A percentile compares a stretch with the other conserved stretches of the same genome.
phyloP scores from a whole-genome alignment of 2,797 vertebrate genomes.

The Micrastur ruficollis region DNA sequence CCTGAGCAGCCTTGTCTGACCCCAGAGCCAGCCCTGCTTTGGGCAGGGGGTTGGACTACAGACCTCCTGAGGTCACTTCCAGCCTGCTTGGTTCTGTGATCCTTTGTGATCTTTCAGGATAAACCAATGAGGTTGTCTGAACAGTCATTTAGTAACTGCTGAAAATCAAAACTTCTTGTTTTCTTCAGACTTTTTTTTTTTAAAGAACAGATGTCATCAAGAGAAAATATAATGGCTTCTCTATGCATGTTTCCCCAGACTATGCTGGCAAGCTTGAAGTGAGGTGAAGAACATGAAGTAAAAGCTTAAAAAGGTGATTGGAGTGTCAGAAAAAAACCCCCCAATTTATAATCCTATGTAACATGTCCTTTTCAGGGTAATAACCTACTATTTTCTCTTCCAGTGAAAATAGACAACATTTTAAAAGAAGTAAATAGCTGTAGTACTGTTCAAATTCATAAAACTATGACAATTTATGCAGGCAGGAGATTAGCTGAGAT shows the following conservation, averaged over 20 bases:
- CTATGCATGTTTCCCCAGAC: neutral
- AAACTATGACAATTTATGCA: neutral
- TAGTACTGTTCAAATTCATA: neutral
- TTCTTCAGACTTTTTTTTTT: neutral
- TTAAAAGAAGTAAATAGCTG: neutral
- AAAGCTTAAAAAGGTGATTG: neutral
- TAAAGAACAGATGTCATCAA: neutral
- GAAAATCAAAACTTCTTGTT: neutral
- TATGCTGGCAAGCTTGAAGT: neutral
- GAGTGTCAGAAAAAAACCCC: neutral
- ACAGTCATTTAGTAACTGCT: neutral
- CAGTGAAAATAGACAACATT: neutral
- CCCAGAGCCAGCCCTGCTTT: neutral
- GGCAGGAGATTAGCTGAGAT: neutral
- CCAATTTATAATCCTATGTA: neutral
- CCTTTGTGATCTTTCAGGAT: neutral
- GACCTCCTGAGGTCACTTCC: neutral
- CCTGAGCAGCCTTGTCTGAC: neutral
- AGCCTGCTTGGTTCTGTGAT: neutral
- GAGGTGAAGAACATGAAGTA: neutral
- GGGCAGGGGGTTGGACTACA: neutral
- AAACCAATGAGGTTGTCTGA: neutral
- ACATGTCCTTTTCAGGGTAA: neutral
- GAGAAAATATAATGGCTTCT: neutral
- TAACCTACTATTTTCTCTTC: neutral